These are phyloP conservation scores for Gila robusta DNA, from an alignment of 2,797 vertebrate species.

Conservation along the genomic window DNA sequence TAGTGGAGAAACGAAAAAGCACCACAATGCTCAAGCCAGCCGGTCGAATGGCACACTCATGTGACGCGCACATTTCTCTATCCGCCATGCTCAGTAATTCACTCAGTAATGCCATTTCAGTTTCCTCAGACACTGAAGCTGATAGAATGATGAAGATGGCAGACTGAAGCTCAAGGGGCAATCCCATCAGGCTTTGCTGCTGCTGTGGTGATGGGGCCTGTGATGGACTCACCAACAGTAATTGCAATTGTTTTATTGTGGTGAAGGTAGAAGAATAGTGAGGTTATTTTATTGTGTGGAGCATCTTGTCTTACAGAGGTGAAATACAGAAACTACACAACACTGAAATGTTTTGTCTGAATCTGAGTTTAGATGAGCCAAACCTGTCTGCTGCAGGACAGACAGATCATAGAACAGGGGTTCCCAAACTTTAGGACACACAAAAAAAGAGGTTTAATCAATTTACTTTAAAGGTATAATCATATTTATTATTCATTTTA, in stretches of 20 bases:
- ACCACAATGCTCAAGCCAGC: slow-evolving; percentile 63
- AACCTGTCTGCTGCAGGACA: not conserved
- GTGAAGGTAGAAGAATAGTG: not conserved
- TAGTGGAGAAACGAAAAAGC: slow-evolving; percentile 55
- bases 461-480: too few relatives aligned
- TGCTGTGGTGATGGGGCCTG: slow-evolving; percentile 12
- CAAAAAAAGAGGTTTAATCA: not conserved
- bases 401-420: not conserved
- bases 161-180: slow-evolving; percentile 20
- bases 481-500: too few relatives aligned
- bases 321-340: not conserved
- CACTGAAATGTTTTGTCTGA: not conserved
- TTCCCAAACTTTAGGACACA: not conserved
- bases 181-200: slow-evolving; percentile 40
- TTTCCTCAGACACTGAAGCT: slow-evolving; percentile 46
- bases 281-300: not conserved
- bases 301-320: not conserved
- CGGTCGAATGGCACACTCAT: slow-evolving; percentile 61
- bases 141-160: slow-evolving; percentile 36
- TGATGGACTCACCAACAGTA: not conserved
- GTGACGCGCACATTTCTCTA: slow-evolving; percentile 44
- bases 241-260: slow-evolving; percentile 37
- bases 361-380: not conserved
- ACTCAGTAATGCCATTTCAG: slow-evolving; percentile 43
- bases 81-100: slow-evolving; percentile 38